phyloP scores from a whole-genome alignment of 2,797 vertebrate species.

The Alca torda region DNA sequence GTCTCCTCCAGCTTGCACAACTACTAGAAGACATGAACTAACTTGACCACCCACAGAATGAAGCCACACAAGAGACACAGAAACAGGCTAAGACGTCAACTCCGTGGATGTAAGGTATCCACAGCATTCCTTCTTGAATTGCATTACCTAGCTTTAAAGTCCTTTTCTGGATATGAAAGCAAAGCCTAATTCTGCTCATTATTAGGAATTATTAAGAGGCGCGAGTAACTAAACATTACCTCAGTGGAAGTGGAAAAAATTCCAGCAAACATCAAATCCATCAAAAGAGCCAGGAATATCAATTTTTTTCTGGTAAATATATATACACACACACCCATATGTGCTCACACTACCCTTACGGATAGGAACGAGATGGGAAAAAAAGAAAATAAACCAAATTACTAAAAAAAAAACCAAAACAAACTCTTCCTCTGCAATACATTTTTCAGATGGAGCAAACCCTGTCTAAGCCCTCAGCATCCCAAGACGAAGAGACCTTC shows the following conservation, averaged over 20 bases:
- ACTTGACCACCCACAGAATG: neutral
- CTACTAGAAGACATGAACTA: neutral
- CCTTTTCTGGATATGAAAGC: neutral
- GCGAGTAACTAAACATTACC: neutral
- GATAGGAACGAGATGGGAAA: accelerated
- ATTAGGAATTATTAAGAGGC: neutral
- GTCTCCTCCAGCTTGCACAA: neutral
- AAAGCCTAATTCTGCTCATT: neutral
- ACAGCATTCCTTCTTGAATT: neutral
- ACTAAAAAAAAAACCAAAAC: neutral
- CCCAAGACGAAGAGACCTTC: accelerated
- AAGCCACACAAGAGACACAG: neutral
- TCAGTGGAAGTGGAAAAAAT: neutral
- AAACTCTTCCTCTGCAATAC: accelerated
- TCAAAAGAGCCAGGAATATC: neutral
- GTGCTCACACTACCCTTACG: accelerated
- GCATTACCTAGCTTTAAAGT: neutral
- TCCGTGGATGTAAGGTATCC: neutral
- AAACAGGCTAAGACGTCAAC: neutral
- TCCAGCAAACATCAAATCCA: neutral
- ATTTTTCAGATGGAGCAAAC: accelerated
- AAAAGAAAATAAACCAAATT: neutral
- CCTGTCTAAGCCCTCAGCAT: neutral
- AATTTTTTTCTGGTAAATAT: neutral
- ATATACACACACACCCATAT: accelerated